phyloP scores from a whole-genome alignment of 2,797 vertebrate genomes.

The Poecilia wingei region DNA sequence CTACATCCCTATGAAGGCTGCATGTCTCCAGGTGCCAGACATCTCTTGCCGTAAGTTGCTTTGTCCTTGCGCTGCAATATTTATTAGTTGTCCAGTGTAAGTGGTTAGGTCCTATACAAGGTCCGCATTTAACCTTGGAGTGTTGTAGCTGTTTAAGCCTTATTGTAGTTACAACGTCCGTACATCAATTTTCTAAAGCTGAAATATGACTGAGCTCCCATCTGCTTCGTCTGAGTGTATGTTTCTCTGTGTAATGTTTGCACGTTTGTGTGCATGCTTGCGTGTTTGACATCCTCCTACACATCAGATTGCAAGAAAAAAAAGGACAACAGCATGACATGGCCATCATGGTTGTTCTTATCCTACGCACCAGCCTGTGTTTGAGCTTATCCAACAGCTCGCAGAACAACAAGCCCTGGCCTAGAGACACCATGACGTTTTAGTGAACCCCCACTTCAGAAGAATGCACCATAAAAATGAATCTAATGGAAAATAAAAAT shows the following conservation, averaged over 20 bases:
- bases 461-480: slow-evolving; percentile 51
- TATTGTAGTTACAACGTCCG: slow-evolving; percentile 22
- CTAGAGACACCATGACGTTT: slow-evolving; percentile 40
- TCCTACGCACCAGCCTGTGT: slow-evolving; percentile 79
- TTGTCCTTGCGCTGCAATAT: slow-evolving; percentile 6
- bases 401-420: slow-evolving; percentile 58
- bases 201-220: slow-evolving; percentile 34
- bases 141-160: slow-evolving; percentile 21
- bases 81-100: slow-evolving; percentile 11
- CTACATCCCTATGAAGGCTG: slow-evolving; percentile 6
- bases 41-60: background rate
- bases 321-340: slow-evolving; percentile 76
- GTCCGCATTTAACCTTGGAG: slow-evolving; percentile 23
- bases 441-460: slow-evolving; percentile 48
- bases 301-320: slow-evolving; percentile 71
- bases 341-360: slow-evolving; percentile 60
- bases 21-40: slow-evolving; percentile 5
- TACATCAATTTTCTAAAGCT: slow-evolving; percentile 32
- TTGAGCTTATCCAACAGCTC: slow-evolving; percentile 61
- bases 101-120: slow-evolving; percentile 31
- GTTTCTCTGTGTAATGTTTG: background rate
- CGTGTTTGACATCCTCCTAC: slow-evolving; percentile 68
- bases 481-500: slow-evolving; percentile 47
- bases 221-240: slow-evolving; percentile 34
- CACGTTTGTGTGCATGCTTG: slow-evolving; percentile 20